Evolutionary conservation across 2,888 invertebrate species (phyloP).

Genomic region (Drosophila siamana): DNA sequence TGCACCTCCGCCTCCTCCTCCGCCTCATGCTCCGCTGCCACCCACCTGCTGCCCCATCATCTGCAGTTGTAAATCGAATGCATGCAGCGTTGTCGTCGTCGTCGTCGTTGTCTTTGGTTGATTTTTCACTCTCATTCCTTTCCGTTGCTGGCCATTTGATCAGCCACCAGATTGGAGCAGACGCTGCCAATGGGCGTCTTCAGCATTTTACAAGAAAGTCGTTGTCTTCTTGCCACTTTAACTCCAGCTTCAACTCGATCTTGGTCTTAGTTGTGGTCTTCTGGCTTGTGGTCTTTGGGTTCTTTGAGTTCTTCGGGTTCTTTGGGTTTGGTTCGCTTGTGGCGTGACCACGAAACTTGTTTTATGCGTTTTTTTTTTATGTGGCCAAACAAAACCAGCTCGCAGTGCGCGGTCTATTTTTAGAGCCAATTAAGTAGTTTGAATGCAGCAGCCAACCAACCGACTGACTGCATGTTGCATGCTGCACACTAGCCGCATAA

Average conservation of each 20-base stretch:
- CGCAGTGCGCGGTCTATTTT: slow-evolving; percentile 62
- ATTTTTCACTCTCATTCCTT: slow-evolving; percentile 71
- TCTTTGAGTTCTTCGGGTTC: slow-evolving; percentile 15
- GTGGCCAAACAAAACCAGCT: slow-evolving; percentile 54
- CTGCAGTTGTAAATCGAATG: slow-evolving; percentile 1
- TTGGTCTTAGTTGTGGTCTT: slow-evolving; percentile 5
- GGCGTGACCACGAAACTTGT: slow-evolving; percentile 53
- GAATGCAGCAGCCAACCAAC: slow-evolving; percentile 1
- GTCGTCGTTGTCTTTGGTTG: slow-evolving; percentile 20
- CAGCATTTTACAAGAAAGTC: slow-evolving; percentile 50
- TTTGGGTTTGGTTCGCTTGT: slow-evolving; percentile 24
- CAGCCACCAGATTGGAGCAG: slow-evolving; percentile 20
- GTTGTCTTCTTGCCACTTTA: slow-evolving; percentile 11
- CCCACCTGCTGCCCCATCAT: background rate
- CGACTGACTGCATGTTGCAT: slow-evolving; percentile 12
- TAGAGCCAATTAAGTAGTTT: slow-evolving; percentile 73
- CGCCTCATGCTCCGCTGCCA: slow-evolving; percentile 15
- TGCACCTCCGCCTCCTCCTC: slow-evolving; percentile 3
- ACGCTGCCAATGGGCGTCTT: slow-evolving; percentile 27
- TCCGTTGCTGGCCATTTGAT: slow-evolving; percentile 49
- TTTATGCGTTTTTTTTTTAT: slow-evolving; percentile 11
- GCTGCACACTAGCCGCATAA: slow-evolving; percentile 13
- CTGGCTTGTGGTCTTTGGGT: slow-evolving; percentile 35
- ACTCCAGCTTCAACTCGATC: slow-evolving; percentile 8
- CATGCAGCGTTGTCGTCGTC: background rate